Percentiles rank a stretch among this genome's conserved stretches.
phyloP scores from a whole-genome alignment of 1,140 invertebrate genomes.

The Diuraphis noxia region DNA sequence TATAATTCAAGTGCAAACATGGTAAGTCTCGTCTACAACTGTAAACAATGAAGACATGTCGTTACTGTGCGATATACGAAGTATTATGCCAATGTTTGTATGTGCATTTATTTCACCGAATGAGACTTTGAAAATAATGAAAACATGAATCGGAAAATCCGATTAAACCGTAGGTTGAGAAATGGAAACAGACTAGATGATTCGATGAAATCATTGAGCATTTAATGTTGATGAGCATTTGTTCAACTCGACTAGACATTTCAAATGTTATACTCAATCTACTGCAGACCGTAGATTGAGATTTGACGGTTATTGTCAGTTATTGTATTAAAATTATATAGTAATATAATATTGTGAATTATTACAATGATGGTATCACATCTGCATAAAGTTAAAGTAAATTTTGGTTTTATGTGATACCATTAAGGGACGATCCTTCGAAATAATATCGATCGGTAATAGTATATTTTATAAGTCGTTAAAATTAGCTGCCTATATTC shows the following conservation, averaged over 20 bases:
- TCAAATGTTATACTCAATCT: no score
- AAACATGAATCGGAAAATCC: background rate
- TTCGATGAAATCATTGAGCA: background rate
- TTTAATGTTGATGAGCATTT: background rate
- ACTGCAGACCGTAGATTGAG: background rate
- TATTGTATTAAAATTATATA: background rate
- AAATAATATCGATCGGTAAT: background rate
- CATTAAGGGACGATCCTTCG: background rate
- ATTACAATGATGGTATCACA: background rate
- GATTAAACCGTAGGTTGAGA: background rate
- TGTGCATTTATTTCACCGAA: background rate
- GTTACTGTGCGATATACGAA: background rate
- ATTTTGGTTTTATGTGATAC: background rate
- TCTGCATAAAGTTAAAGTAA: background rate
- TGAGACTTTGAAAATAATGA: background rate
- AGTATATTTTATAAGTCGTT: background rate
- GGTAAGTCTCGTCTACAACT: background rate
- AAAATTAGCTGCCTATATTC: background rate
- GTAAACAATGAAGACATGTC: background rate
- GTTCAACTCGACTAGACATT: background rate
- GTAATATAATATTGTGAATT: no score
- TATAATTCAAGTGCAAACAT: background rate
- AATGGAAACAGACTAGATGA: background rate
- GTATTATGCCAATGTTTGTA: background rate
- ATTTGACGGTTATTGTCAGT: background rate